Percentiles rank a stretch among this genome's conserved stretches.
These are phyloP conservation scores for Porphyrio hochstetteri DNA, from an alignment of 2,113 vertebrate species.

Conservation along the genomic window DNA sequence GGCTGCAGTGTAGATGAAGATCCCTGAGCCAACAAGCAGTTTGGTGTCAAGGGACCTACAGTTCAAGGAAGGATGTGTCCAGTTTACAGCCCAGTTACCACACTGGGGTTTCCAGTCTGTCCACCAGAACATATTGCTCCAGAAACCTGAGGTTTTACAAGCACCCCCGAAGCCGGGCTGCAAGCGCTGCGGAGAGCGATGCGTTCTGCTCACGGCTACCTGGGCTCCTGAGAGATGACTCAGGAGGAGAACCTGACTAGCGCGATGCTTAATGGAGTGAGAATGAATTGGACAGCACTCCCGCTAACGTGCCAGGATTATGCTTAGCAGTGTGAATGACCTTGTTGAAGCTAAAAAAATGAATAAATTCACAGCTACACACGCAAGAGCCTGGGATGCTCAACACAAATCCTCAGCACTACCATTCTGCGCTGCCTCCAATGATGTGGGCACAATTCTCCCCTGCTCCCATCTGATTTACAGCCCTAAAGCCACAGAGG, in stretches of 20 bases:
- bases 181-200: fast-evolving
- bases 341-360: conserved; percentile 41
- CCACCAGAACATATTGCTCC: not conserved
- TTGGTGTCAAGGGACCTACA: fast-evolving
- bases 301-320: conserved; percentile 1
- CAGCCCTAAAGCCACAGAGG: not conserved
- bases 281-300: conserved; percentile 36
- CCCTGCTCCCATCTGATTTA: not conserved
- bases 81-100: not conserved
- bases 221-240: not conserved
- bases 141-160: not conserved
- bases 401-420: not conserved
- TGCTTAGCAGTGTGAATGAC: conserved; percentile 45
- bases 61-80: not conserved
- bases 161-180: not conserved
- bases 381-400: not conserved
- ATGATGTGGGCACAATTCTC: fast-evolving
- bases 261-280: conserved; percentile 18
- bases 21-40: fast-evolving
- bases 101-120: not conserved
- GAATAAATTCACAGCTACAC: conserved; percentile 28
- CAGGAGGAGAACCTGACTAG: not conserved
- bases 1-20: not conserved
- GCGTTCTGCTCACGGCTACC: not conserved
- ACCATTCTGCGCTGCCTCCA: not conserved